These are phyloP conservation scores for Pollenia amentaria DNA, from an alignment of 2,888 invertebrate genomes.

Conservation along the genomic window DNA sequence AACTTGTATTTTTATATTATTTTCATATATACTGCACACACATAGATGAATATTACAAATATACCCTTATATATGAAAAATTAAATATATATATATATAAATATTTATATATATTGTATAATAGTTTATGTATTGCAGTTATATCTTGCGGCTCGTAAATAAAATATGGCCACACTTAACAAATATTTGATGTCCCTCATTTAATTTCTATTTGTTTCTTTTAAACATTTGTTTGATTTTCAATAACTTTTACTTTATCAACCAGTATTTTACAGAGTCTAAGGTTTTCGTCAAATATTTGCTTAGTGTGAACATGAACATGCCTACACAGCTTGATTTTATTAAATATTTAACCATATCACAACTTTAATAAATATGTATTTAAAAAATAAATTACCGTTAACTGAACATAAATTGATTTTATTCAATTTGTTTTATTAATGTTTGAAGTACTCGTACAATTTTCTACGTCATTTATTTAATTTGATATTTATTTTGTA, in stretches of 20 bases:
- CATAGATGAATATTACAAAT: neutral
- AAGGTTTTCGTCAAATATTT: too few relatives aligned
- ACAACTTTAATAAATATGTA: neutral
- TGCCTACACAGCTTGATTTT: neutral
- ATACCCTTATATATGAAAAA: too few relatives aligned
- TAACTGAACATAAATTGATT: neutral
- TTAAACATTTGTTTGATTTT: too few relatives aligned
- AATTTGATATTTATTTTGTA: neutral
- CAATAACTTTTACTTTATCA: too few relatives aligned
- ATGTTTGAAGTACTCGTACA: neutral
- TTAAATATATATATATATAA: neutral
- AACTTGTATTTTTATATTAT: neutral
- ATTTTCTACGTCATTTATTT: neutral
- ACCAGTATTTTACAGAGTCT: too few relatives aligned
- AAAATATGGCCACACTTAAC: neutral
- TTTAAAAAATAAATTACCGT: neutral
- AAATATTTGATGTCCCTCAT: too few relatives aligned
- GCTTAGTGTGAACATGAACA: too few relatives aligned
- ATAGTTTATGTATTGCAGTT: slow-evolving; percentile 57
- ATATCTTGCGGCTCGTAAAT: slow-evolving; percentile 59
- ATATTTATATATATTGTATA: neutral
- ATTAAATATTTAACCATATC: slow-evolving; percentile 9
- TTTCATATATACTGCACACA: neutral
- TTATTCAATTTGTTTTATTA: slow-evolving; percentile 2
- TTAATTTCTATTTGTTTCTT: too few relatives aligned